Percentiles rank a stretch among this genome's conserved stretches.
Conservation (phyloP, 2,113 vertebrate genomes). For the Arothron firmamentum region DNA sequence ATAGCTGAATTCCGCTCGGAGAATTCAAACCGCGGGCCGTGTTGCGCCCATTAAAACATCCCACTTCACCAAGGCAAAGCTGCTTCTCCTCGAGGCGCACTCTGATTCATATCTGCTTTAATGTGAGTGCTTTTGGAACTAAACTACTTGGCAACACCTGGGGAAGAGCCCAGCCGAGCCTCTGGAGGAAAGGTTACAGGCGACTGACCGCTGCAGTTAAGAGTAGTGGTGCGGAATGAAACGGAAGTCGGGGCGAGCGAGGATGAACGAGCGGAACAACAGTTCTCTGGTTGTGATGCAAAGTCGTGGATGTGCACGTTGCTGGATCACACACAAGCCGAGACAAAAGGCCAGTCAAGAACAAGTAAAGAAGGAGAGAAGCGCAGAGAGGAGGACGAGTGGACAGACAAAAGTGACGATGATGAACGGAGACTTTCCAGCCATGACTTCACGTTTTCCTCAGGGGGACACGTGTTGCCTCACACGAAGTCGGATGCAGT, state of each 20-base stretch:
- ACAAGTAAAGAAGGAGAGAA: conserved; percentile 4
- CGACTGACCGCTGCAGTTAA: background rate
- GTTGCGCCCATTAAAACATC: conserved; percentile 28
- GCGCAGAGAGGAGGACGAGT: conserved; percentile 12
- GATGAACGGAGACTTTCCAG: conserved; percentile 54
- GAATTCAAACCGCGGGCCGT: conserved; percentile 11
- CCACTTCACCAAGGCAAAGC: conserved; percentile 20
- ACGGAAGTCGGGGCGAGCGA: background rate
- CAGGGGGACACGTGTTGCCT: conserved; percentile 34
- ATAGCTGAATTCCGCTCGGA: background rate
- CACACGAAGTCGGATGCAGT: conserved; percentile 32
- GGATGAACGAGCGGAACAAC: background rate
- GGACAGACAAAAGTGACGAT: conserved; percentile 36
- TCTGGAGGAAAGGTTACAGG: background rate
- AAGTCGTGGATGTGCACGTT: conserved; percentile 1
- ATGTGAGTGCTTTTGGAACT: conserved; percentile 9
- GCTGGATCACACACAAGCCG: background rate
- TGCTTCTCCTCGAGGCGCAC: conserved; percentile 9
- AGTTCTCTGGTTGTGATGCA: conserved; percentile 6
- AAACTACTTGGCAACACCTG: background rate
- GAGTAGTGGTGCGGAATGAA: conserved; percentile 1
- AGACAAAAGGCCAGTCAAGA: conserved; percentile 20
- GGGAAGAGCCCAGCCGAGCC: conserved; percentile 7
- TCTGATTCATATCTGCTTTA: conserved; percentile 12
- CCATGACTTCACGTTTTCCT: conserved; percentile 55